Conservation (phyloP, 2,113 vertebrate genomes). For the Colistium nudipinnis region DNA sequence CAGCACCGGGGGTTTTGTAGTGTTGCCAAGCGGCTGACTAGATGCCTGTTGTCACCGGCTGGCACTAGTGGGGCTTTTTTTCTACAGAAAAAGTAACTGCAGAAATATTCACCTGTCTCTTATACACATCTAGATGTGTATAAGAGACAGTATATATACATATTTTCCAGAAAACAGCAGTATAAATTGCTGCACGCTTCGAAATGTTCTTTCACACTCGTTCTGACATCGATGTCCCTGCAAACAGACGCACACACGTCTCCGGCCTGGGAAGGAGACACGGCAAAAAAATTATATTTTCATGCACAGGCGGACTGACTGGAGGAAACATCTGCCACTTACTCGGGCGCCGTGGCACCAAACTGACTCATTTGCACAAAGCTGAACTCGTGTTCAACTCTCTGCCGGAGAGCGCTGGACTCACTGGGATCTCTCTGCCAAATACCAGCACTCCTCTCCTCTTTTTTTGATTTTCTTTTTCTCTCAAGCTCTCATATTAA, state of each 20-base stretch:
- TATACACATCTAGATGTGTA: no score
- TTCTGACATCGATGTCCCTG: not conserved
- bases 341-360: not conserved
- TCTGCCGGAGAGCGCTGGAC: not conserved
- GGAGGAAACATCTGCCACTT: not conserved
- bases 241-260: not conserved
- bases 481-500: constrained; percentile 19
- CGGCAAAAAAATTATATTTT: not conserved
- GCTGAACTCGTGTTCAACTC: constrained; percentile 27
- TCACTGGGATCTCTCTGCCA: constrained; percentile 18
- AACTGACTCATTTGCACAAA: not conserved
- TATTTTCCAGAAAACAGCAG: no score
- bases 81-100: no score
- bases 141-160: no score
- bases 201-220: not conserved
- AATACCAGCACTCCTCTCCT: not conserved
- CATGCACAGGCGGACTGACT: not conserved
- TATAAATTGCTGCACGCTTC: no score
- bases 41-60: not conserved
- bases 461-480: no score
- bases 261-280: not conserved
- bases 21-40: not conserved
- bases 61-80: no score
- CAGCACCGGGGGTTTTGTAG: not conserved
- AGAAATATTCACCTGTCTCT: no score